phyloP scores from a whole-genome alignment of 2,888 invertebrate species.

The Harpagoxenus sublaevis region DNA sequence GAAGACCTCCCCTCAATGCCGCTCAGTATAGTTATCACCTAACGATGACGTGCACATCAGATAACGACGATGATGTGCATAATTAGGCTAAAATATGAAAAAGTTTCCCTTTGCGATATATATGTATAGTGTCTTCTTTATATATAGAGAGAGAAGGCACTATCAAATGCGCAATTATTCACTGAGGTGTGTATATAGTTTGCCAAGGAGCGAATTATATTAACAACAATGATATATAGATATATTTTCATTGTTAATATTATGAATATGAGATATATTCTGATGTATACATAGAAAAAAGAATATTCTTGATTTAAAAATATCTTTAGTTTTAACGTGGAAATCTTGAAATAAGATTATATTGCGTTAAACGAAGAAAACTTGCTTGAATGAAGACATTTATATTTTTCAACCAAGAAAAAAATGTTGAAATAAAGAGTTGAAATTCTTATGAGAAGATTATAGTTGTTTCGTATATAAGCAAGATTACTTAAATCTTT shows the following conservation, averaged over 20 bases:
- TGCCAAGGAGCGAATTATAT: background rate
- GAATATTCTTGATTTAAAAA: too few species aligned
- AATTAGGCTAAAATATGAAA: background rate
- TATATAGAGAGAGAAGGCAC: background rate
- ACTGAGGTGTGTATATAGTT: background rate
- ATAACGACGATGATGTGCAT: conserved; percentile 20
- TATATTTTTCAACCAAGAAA: too few species aligned
- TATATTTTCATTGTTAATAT: background rate
- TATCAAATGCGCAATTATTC: background rate
- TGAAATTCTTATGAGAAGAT: too few species aligned
- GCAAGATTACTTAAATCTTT: too few species aligned
- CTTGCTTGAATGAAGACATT: too few species aligned
- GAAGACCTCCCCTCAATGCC: background rate
- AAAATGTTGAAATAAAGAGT: too few species aligned
- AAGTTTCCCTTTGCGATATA: background rate
- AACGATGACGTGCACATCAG: conserved; percentile 15
- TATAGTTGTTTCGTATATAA: too few species aligned
- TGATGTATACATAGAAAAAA: too few species aligned
- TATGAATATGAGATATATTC: background rate
- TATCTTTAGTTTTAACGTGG: too few species aligned
- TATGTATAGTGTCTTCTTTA: too few species aligned
- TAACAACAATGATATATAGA: background rate
- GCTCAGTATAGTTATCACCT: conserved; percentile 21
- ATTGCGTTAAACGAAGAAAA: too few species aligned
- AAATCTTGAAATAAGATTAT: too few species aligned